A percentile compares a stretch with the other conserved stretches of the same genome.
phyloP scores from a whole-genome alignment of 37 sponge, comb jelly and placozoan species.

The Axinella damicornis region DNA sequence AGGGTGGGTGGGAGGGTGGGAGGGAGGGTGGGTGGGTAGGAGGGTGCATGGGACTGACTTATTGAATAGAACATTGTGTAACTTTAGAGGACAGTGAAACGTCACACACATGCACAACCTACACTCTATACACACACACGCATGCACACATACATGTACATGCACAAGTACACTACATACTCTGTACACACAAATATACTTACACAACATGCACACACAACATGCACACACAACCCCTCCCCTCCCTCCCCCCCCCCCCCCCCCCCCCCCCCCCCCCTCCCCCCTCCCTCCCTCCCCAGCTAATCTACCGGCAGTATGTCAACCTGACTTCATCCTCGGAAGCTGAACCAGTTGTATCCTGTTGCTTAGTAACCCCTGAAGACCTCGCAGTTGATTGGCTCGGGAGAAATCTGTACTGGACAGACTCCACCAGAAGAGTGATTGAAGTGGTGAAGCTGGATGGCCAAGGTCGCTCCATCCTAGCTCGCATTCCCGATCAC shows the following conservation, averaged over 20 bases:
- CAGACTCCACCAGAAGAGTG: slow-evolving; percentile 28
- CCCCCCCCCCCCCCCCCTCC: neutral
- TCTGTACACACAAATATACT: no score
- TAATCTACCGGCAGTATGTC: neutral
- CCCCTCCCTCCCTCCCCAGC: neutral
- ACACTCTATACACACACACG: no score
- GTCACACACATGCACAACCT: no score
- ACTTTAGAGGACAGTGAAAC: no score
- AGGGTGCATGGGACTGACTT: no score
- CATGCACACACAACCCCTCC: neutral
- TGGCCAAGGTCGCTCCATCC: slow-evolving; percentile 32
- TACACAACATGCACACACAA: neutral
- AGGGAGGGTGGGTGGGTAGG: no score
- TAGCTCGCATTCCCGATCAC: neutral
- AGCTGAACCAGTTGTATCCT: slow-evolving; percentile 20
- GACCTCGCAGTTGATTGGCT: slow-evolving; percentile 75
- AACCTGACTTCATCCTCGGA: neutral
- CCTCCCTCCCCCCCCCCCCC: neutral
- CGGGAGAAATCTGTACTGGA: slow-evolving; percentile 72
- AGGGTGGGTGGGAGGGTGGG: no score
- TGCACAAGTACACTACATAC: no score
- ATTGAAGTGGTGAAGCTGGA: slow-evolving; percentile 55
- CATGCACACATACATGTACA: no score
- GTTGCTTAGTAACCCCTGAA: slow-evolving; percentile 24
- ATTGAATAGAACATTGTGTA: no score